A percentile compares a stretch with the other conserved stretches of the same genome.
Conservation (phyloP, 2,113 vertebrate species). For the Tachycineta bicolor region DNA sequence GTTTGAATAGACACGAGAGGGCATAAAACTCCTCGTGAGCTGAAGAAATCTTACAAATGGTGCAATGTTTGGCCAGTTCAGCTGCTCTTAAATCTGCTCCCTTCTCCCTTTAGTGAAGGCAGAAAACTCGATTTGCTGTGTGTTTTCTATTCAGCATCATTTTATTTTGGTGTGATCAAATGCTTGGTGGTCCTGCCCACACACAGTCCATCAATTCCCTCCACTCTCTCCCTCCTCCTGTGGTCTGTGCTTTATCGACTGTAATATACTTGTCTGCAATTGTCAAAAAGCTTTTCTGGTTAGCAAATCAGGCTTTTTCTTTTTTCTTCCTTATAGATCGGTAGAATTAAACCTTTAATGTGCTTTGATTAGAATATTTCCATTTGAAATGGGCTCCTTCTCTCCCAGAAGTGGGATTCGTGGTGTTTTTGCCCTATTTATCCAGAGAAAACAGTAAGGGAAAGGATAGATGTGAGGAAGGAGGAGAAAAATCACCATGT, state of each 20-base stretch:
- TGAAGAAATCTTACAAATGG: neutral
- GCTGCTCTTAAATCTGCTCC: conserved; percentile 18
- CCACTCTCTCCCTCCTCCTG: neutral
- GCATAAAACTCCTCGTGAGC: neutral
- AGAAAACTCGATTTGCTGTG: neutral
- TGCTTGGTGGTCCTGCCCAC: neutral
- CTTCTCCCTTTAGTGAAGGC: neutral
- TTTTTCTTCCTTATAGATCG: neutral
- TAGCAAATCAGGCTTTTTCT: neutral
- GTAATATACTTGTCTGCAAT: conserved; percentile 3
- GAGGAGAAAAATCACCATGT: neutral
- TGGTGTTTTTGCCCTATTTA: neutral
- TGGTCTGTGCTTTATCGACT: neutral
- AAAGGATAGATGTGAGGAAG: neutral
- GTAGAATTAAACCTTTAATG: neutral
- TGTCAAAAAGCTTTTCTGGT: conserved; percentile 5
- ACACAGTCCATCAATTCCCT: neutral
- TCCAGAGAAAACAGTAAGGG: neutral
- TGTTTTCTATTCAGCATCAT: conserved; percentile 42
- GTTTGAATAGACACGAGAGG: neutral
- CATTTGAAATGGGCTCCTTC: neutral
- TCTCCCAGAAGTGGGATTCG: neutral
- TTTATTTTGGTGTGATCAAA: conserved; percentile 36
- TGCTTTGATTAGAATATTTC: neutral
- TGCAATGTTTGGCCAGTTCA: neutral